phyloP scores from a whole-genome alignment of 2,888 invertebrate species.

The Bombyx huttoni region DNA sequence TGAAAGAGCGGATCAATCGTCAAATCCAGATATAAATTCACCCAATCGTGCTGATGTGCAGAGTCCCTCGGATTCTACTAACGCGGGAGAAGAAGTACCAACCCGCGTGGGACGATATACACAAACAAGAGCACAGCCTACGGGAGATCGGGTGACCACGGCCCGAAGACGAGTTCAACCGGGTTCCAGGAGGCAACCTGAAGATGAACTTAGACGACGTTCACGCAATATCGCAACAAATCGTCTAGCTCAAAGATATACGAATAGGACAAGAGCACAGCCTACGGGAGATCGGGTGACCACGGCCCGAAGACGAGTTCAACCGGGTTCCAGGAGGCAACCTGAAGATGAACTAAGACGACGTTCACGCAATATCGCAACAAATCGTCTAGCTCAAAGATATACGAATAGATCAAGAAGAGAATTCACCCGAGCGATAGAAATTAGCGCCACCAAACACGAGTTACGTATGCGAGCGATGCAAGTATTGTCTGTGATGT shows the following conservation, averaged over 20 bases:
- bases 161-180: slow-evolving; percentile 35
- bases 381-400: slow-evolving; percentile 33
- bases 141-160: slow-evolving; percentile 22
- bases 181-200: slow-evolving; percentile 41
- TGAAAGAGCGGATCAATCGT: slow-evolving; percentile 2
- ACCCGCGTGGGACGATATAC: slow-evolving; percentile 3
- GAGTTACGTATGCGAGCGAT: slow-evolving; percentile 65
- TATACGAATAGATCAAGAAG: slow-evolving; percentile 36
- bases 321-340: slow-evolving; percentile 39
- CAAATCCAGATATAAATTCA: background rate
- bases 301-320: slow-evolving; percentile 33
- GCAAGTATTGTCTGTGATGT: slow-evolving; percentile 65
- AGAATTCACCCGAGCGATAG: slow-evolving; percentile 42
- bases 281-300: slow-evolving; percentile 21
- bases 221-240: slow-evolving; percentile 28
- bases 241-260: slow-evolving; percentile 31
- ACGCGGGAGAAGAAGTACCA: background rate
- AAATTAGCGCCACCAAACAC: slow-evolving; percentile 55
- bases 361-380: slow-evolving; percentile 28
- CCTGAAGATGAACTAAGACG: slow-evolving; percentile 44
- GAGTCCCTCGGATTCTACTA: background rate
- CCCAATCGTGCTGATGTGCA: background rate
- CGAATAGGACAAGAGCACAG: slow-evolving; percentile 26
- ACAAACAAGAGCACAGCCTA: slow-evolving; percentile 21
- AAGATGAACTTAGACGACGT: slow-evolving; percentile 43